Evolutionary conservation across 2,888 invertebrate species (phyloP).

Genomic region (Diaperis boleti): DNA sequence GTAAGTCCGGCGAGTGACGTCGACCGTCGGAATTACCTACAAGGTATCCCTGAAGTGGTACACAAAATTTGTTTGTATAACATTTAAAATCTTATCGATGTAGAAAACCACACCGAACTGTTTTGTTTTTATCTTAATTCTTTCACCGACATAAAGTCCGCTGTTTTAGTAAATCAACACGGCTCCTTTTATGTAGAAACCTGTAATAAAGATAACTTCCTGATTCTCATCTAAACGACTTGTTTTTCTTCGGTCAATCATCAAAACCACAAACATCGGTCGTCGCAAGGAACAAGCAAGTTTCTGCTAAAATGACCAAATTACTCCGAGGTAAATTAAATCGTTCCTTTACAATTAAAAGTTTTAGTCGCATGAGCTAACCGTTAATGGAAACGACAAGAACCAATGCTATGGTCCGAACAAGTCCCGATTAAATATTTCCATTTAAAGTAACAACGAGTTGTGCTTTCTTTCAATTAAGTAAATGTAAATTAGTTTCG

Average conservation of each 20-base stretch:
- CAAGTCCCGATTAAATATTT: slow-evolving; percentile 26
- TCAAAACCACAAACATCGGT: too few species aligned
- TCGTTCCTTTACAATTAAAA: slow-evolving; percentile 13
- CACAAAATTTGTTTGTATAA: too few species aligned
- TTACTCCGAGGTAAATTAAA: neutral
- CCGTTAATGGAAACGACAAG: slow-evolving; percentile 16
- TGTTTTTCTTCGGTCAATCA: slow-evolving; percentile 19
- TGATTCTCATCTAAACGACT: slow-evolving; percentile 15
- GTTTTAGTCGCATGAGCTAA: neutral
- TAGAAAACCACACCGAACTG: too few species aligned
- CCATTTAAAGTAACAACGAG: slow-evolving; percentile 19
- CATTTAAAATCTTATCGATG: too few species aligned
- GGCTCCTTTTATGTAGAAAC: slow-evolving; percentile 10
- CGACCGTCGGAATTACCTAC: too few species aligned
- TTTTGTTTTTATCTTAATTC: too few species aligned
- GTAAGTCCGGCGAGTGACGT: too few species aligned
- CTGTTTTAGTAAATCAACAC: neutral
- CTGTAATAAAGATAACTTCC: slow-evolving; percentile 28
- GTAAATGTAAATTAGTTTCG: slow-evolving; percentile 13
- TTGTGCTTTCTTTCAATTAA: slow-evolving; percentile 23
- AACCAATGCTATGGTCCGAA: slow-evolving; percentile 10
- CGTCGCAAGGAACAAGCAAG: too few species aligned
- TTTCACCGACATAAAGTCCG: neutral
- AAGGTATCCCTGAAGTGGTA: too few species aligned
- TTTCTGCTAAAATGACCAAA: neutral